Evolutionary conservation across 2,113 vertebrate species (phyloP), one percentile per base, ranked within the genome.

Genomic region (Carollia perspicillata): DNA sequence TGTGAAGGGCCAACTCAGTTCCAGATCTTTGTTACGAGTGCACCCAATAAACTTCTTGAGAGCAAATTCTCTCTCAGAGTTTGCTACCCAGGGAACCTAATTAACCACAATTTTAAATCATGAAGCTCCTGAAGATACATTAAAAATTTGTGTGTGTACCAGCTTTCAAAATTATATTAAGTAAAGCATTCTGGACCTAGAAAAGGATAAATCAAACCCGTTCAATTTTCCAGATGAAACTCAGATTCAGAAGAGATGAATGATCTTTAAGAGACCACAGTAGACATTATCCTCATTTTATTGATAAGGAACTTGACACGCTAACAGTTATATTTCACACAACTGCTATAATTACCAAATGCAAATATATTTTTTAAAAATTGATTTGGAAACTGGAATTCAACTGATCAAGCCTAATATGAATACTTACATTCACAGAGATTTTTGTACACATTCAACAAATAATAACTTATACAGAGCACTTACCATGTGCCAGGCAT

Each of bases 141-240:
- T 55, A 80, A 90, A 79, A 66, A 23, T 72, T 40, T 84, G 8
- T 77, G n/a, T 55, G 8, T 77, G 74, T 37, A 88, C 40, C 71
- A 93, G 16, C 71, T 60, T 91, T 97, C 69, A 89, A 69, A 42
- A 95, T 78, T 91, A 79, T 47, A n/a, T 68, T 40, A 91, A 51
- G 8, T 37, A 93, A 87, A 85, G 30, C 33, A 84, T 81, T 75
- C 60, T 44, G 90, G 42, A 83, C 30, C 78, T 79, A 90, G 37
- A 87, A 81, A 93, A 89, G 63, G 68, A 93, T 10, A 40, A 83
- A 84, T n/a, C 55, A 95, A 81, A 58, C 8, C 6, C 13, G 35
- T 5, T 89, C 13, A 85, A 58, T 53, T 91, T 93, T 89, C 80
- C 42, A 94, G 51, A 72, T 80, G 30, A 95, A 96, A 96, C 13